phyloP scores from a whole-genome alignment of 2,113 vertebrate species.

The Xenopus laevis region DNA sequence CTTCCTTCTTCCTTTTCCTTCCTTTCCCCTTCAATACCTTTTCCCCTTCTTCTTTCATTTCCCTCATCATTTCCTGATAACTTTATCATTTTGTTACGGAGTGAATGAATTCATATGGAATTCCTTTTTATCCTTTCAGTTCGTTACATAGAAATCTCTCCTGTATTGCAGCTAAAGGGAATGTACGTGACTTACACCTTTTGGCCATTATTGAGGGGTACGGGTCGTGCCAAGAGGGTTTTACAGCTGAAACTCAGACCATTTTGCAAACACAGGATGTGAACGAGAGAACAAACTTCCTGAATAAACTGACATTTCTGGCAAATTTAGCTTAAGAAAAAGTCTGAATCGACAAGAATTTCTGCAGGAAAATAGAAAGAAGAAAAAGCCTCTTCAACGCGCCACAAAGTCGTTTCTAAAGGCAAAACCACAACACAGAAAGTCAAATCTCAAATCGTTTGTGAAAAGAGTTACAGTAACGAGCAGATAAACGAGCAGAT shows the following conservation, averaged over 20 bases:
- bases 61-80: too few species aligned
- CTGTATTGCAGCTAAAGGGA: too few species aligned
- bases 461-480: conserved; percentile 1
- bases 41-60: too few species aligned
- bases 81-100: too few species aligned
- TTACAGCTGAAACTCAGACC: background rate
- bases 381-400: background rate
- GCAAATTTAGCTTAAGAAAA: background rate
- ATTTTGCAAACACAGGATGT: background rate
- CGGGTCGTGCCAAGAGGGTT: background rate
- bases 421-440: too few species aligned
- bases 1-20: too few species aligned
- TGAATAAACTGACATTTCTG: background rate
- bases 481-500: conserved; percentile 21
- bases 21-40: too few species aligned
- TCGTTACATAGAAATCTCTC: too few species aligned
- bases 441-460: too few species aligned
- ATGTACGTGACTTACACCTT: background rate
- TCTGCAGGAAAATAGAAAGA: background rate
- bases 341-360: background rate
- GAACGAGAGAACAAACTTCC: background rate
- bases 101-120: too few species aligned
- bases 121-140: too few species aligned
- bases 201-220: background rate
- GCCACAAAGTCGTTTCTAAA: too few species aligned